These are phyloP conservation scores for Kryptolebias marmoratus DNA, from an alignment of 2,113 vertebrate species.

Conservation along the genomic window DNA sequence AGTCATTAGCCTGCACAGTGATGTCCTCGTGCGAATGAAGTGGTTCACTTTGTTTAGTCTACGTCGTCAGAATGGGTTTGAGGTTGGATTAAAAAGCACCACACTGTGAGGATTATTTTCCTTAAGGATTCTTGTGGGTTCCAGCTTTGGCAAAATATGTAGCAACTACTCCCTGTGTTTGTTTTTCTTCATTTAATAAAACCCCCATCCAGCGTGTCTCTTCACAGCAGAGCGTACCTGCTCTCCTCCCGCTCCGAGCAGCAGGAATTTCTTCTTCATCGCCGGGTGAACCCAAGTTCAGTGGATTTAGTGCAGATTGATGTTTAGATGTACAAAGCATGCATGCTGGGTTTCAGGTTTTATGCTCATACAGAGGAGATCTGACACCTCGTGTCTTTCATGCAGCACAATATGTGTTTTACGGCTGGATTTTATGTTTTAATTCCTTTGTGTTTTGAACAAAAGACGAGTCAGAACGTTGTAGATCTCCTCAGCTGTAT, in stretches of 20 bases:
- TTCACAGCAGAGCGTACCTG: slow-evolving; percentile 58
- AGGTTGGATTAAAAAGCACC: slow-evolving; percentile 57
- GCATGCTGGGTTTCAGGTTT: slow-evolving; percentile 6
- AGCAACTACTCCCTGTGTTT: slow-evolving; percentile 62
- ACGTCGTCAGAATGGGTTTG: slow-evolving; percentile 41
- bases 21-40: slow-evolving; percentile 36
- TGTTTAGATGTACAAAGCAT: slow-evolving; percentile 51
- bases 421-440: background rate
- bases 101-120: slow-evolving; percentile 56
- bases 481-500: too few species aligned
- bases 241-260: slow-evolving; percentile 43
- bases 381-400: background rate
- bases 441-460: slow-evolving; percentile 2
- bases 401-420: background rate
- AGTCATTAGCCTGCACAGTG: slow-evolving; percentile 16
- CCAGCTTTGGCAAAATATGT: slow-evolving; percentile 64
- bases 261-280: slow-evolving; percentile 61
- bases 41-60: slow-evolving; percentile 57
- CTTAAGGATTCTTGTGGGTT: slow-evolving; percentile 64
- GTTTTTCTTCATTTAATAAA: slow-evolving; percentile 69
- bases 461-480: too few species aligned
- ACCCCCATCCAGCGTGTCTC: slow-evolving; percentile 54
- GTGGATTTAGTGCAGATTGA: slow-evolving; percentile 52
- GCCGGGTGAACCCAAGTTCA: slow-evolving; percentile 57
- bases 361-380: background rate